Conservation (phyloP, 1,140 invertebrate species). For the Drosophila nannoptera region DNA sequence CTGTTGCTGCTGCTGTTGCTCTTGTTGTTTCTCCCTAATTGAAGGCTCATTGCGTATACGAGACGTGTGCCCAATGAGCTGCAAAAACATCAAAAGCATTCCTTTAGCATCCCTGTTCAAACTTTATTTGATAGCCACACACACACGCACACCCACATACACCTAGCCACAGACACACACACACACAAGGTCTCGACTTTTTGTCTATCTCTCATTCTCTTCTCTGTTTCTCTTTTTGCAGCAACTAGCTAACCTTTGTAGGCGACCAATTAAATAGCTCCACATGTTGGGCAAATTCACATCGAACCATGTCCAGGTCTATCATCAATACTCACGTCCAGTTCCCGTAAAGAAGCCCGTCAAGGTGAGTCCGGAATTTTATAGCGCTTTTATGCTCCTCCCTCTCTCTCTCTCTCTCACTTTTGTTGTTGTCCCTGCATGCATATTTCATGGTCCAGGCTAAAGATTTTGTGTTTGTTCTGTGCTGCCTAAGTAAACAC, state of each 20-base stretch:
- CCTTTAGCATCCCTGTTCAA: neutral
- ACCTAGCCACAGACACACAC: neutral
- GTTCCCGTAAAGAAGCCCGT: slow-evolving; percentile 71
- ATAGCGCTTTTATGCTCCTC: neutral
- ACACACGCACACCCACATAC: neutral
- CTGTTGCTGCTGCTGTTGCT: too few relatives aligned
- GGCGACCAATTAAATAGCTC: slow-evolving; percentile 5
- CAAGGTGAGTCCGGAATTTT: slow-evolving; percentile 57
- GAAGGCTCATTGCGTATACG: slow-evolving; percentile 13
- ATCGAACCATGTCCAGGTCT: slow-evolving; percentile 78
- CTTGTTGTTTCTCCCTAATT: neutral
- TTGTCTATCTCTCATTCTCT: neutral
- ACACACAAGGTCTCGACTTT: neutral
- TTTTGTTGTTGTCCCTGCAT: slow-evolving; percentile 12
- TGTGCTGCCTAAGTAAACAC: slow-evolving; percentile 60
- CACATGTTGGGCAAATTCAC: slow-evolving; percentile 79
- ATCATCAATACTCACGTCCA: slow-evolving; percentile 74
- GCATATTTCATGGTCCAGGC: slow-evolving; percentile 26
- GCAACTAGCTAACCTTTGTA: slow-evolving; percentile 16
- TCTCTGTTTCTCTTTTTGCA: slow-evolving; percentile 9
- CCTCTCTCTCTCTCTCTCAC: neutral
- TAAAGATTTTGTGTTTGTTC: slow-evolving; percentile 30
- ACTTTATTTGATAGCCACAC: slow-evolving; percentile 11
- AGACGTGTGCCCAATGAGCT: slow-evolving; percentile 8
- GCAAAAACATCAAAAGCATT: slow-evolving; percentile 22